phyloP scores from a whole-genome alignment of 92 coral and sea anemone genomes.

The Parazoanthus swiftii region DNA sequence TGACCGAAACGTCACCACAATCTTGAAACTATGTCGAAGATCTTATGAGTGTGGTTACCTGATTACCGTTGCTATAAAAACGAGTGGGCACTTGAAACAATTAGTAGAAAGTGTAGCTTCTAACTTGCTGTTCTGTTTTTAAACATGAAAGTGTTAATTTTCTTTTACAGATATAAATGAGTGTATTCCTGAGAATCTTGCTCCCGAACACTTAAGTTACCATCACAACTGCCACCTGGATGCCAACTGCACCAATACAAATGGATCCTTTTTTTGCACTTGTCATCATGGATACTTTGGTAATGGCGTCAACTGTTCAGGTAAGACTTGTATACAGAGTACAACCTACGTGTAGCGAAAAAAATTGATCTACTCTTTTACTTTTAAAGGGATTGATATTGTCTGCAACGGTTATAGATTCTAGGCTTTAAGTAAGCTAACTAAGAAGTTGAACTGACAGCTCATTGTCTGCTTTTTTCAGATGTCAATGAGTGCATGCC shows the following conservation, averaged over 20 bases:
- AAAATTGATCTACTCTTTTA: no score
- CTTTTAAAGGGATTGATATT: no score
- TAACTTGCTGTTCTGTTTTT: no score
- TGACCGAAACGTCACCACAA: no score
- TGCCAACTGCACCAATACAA: constrained; percentile 30
- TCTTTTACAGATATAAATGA: constrained; percentile 63
- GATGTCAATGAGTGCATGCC: constrained; percentile 59
- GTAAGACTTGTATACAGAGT: neutral
- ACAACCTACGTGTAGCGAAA: no score
- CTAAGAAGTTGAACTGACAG: no score
- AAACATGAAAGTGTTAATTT: neutral
- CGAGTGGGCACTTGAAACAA: neutral
- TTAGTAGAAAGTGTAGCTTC: neutral
- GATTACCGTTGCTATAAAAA: no score
- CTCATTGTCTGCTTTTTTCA: constrained; percentile 17
- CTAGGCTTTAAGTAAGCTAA: neutral
- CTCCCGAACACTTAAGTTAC: constrained; percentile 40
- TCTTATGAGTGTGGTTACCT: no score
- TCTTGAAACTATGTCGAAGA: no score
- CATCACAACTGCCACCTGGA: constrained; percentile 28
- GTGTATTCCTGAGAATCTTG: constrained; percentile 33
- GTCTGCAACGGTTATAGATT: no score
- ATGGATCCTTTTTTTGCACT: constrained; percentile 25
- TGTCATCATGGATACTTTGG: constrained; percentile 24
- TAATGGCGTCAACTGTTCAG: constrained; percentile 27